Base-by-base conservation (phyloP, 2,113 vertebrate species). In the Heloderma charlesbogerti region DNA sequence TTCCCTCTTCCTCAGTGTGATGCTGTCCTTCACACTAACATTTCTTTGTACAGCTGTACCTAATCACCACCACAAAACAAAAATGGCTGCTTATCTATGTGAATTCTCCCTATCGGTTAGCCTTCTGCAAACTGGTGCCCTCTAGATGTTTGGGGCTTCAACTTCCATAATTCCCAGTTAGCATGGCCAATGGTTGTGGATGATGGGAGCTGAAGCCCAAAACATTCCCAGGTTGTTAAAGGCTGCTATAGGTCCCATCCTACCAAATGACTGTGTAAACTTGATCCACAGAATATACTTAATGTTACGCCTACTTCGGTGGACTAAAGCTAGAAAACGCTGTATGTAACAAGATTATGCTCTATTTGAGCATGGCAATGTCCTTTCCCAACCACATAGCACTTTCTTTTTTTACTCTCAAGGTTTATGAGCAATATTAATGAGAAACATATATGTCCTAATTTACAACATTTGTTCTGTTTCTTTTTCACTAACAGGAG, bases 401-500 rank as follows among this genome's bases (percentile, higher is more conserved):
- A 88, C 43, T 79, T 89, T n/a, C 77, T 54, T 90, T 37, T 7
- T 12, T 1, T 0, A 48, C 25, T 91, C 93, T 94, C 72, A 90
- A 57, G 91, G 89, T 90, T 82, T 94, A 89, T 69, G 90, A 63
- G 66, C 95, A 43, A 85, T 51, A 78, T 84, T 63, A 78, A 78
- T 48, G 15, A 77, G 72, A 77, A 85, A 77, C 31, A 78, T 40
- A 85, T 84, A 45, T 37, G 20, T 84, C 4, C 31, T 84, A 67
- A 77, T 90, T 90, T 75, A 45, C 66, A 71, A 60, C 12, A 48
- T 83, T 90, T 91, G 3, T 18, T 93, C 25, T 15, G 31, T 94
- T 96, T 95, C 13, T 10, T 94, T 63, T 82, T 95, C 94, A 91
- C 94, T 94, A 87, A 75, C 60, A 90, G 94, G 93, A 95, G 94